Base-by-base conservation (phyloP, 1,140 invertebrate species). In the Samia ricini region DNA sequence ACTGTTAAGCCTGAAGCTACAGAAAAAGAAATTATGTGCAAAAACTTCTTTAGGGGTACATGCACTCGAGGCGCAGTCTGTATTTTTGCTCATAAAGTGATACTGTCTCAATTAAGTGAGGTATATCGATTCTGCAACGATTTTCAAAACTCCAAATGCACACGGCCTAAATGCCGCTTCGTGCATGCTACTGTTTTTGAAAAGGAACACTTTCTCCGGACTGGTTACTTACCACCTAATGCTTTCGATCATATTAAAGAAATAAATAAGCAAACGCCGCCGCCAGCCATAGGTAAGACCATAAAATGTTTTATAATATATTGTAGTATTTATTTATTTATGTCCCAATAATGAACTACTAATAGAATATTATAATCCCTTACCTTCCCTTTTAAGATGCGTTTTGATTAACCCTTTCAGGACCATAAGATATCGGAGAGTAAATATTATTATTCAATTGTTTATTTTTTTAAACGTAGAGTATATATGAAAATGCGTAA, bases 141-240 rank as follows among this genome's bases (percentile, higher is more conserved):
- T 29, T 88, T 66, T 57, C 81, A 84, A 57, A 85, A 83, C 26
- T 60, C 67, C 10, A 65, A 70, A 0, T 88, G 85, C 21, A 77
- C 63, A 3, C 56, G 62, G 15, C 62, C 70, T 0, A 66, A 73
- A 8, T 88, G 85, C 49, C 77, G 73, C 54, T 88, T 80, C 63
- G 79, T 85, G 0, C 85, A 88, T 59, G 85, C 81, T 0, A 67
- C 76, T 10, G 75, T 84, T 0, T 85, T 85, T 63, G 83, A 88
- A 36, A 81, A 84, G 54, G 77, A 83, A 21, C 58, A 76, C 15
- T 85, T 83, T 48, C 83, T 78, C 23, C 65, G 81, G 18, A 79
- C 81, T 0, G 80, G 72, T 0, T 64, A 73, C 15, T 59, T 87
- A 52, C 84, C 84, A 5, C 66, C 76, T 0, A 76, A 80, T 52